Evolutionary conservation across 1,140 invertebrate species (phyloP), one percentile per base, ranked within the genome.

Genomic region (Drosophila bifasciata): DNA sequence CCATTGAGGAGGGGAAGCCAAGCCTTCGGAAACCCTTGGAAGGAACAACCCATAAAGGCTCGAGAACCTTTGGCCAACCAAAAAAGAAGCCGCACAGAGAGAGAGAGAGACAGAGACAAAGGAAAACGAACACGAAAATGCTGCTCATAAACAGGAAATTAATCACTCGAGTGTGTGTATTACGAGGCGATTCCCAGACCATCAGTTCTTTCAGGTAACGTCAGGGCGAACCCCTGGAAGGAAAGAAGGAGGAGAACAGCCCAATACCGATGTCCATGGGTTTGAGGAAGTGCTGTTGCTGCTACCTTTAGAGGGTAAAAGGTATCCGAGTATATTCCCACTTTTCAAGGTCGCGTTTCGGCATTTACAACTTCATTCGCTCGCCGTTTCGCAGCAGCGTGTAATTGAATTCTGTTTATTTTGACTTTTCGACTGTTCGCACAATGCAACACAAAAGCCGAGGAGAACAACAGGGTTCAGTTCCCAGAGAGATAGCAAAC

Each of bases 141-240:
- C 23, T 86, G 81, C 73, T 75, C 67, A 85, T 86, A 86, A 85
- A 85, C 81, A 85, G 81, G 81, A 85, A 85, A 85, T 85, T 85
- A 85, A 86, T 85, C 81, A 85, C 61, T 75, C 81, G 50, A 76
- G 76, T 85, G 81, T 85, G 60, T 53, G 49, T 64, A 59, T 49
- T 52, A 59, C 64, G 44, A 57, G 44, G 16, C 62, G 79, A 61
- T 59, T 53, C 32, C 32, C 32, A 36, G 32, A 11, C 32, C 32
- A 13, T 13, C 45, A 78, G 58, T 66, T 64, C 64, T 51, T 68
- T 63, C 64, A 68, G 64, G 62, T 68, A 68, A 6, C 1, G 23
- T 28, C 28, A 28, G 28, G 28, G 39, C 28, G 44, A 40, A 21
- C 8, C 32, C 25, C 64, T 46, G n/a, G 7, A 2, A 49, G 17